A percentile compares a stretch with the other conserved stretches of the same genome.
Conservation (phyloP, 2,113 vertebrate genomes). For the Apteryx owenii region DNA sequence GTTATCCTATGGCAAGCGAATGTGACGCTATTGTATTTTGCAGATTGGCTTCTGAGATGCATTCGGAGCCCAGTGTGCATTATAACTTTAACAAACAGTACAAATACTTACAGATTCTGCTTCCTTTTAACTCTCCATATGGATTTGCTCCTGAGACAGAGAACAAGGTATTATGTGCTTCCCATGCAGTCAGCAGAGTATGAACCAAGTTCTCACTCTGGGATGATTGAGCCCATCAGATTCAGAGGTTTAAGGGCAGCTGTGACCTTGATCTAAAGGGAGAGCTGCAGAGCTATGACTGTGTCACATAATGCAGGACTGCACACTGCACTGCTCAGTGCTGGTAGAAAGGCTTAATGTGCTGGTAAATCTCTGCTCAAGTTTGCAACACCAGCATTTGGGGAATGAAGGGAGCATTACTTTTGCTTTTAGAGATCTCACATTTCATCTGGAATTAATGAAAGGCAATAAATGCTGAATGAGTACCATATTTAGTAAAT, state of each 20-base stretch:
- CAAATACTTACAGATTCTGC: background rate
- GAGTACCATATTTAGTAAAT: background rate
- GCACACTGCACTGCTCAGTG: background rate
- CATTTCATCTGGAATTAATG: background rate
- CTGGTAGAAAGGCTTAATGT: background rate
- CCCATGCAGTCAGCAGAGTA: background rate
- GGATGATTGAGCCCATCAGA: background rate
- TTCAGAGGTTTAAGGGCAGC: background rate
- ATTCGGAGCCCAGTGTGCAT: background rate
- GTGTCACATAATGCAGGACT: background rate
- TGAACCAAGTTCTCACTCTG: background rate
- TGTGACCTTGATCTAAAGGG: background rate
- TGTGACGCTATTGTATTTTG: background rate
- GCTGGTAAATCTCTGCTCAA: background rate
- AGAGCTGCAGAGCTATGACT: background rate
- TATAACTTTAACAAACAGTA: background rate
- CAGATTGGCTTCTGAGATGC: background rate
- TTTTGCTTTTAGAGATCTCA: background rate
- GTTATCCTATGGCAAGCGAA: background rate
- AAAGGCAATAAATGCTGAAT: slow-evolving; percentile 1
- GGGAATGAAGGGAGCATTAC: background rate
- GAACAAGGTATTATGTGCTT: background rate
- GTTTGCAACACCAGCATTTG: background rate
- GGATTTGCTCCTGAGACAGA: background rate
- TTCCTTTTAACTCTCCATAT: background rate